Evolutionary conservation across 37 sponge, comb jelly and placozoan species (phyloP), one percentile per base, ranked within the genome.

Genomic region (Ianthella basta): DNA sequence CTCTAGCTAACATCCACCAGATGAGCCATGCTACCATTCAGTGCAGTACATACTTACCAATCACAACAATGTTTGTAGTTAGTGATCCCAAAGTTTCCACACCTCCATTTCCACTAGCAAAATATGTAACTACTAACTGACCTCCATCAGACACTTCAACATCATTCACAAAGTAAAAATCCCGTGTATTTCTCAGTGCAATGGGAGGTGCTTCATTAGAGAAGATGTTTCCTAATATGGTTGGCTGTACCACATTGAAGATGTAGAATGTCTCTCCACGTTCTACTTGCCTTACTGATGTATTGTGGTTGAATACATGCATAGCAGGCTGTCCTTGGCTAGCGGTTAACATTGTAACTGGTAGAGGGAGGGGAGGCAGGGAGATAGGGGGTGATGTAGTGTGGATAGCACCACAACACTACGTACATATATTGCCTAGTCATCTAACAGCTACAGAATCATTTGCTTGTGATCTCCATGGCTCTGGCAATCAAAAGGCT

Each of bases 231-330:
- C 0, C 63, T 15, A 16, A 30, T 32, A 16, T 10, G 1, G 54
- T 24, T 53, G 78, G 78, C 16, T 39, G 24, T 24, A 75, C 78
- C 20, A 75, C 78, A 41, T 75, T 75, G 21, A 40, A 19, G 53
- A 75, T 24, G 16, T 36, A 32, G 12, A 75, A 40, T 36, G 44
- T 19, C 14, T 18, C 4, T 3, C 78, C 78, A 68, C 33, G 80
- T 78, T 33, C 69, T 69, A 19, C 78, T 44, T 44, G 50, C 8
- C 50, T n/a, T n/a, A n/a, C 50, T 8, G 24, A 2, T 36, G 78
- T 13, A 13, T 75, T 15, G 10, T 75, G 78, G 25, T 75, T 40
- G 78, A 40, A 75, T 3, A 75, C 78, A 75, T 75, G 78, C 24
- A 75, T 5, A 21, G 15, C 0, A 2, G 50, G 3, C 50, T 44